phyloP scores from a whole-genome alignment of 1,140 invertebrate genomes.

The Ceratoteleas bidentatus region DNA sequence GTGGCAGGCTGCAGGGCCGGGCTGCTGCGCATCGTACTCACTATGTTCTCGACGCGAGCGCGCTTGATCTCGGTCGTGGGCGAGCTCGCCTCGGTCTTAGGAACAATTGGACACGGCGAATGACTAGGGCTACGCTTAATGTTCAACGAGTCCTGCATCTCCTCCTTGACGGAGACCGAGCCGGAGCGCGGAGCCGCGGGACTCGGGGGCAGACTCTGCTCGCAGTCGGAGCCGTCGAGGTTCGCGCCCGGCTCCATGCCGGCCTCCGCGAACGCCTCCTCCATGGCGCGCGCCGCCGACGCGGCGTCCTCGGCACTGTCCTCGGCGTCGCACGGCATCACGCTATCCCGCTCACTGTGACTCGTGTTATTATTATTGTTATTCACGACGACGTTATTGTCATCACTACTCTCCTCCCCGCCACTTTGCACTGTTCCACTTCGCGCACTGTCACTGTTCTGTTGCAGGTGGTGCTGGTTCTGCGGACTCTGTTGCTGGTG shows the following conservation, averaged over 20 bases:
- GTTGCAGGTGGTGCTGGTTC: slow-evolving; percentile 71
- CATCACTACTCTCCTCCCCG: slow-evolving; percentile 78
- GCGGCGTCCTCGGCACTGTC: slow-evolving; percentile 83
- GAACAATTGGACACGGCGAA: slow-evolving; percentile 77
- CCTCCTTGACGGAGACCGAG: slow-evolving; percentile 82
- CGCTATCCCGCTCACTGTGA: slow-evolving; percentile 77
- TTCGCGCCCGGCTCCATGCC: slow-evolving; percentile 83
- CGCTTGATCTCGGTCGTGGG: slow-evolving; percentile 90
- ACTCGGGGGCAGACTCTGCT: slow-evolving; percentile 84
- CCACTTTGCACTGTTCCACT: slow-evolving; percentile 80
- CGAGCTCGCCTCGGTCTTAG: slow-evolving; percentile 76
- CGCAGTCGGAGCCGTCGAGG: slow-evolving; percentile 85
- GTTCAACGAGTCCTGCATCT: slow-evolving; percentile 84
- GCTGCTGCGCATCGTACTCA: slow-evolving; percentile 94
- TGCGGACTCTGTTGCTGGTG: slow-evolving; percentile 74
- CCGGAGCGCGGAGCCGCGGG: slow-evolving; percentile 84
- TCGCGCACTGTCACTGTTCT: slow-evolving; percentile 79
- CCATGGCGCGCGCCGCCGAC: slow-evolving; percentile 83
- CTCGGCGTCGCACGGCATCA: slow-evolving; percentile 84
- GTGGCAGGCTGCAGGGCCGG: slow-evolving; percentile 86
- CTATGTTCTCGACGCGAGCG: slow-evolving; percentile 96
- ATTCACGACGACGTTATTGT: slow-evolving; percentile 77
- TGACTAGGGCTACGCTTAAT: slow-evolving; percentile 78
- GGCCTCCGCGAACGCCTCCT: slow-evolving; percentile 82
- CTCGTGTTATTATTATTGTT: slow-evolving; percentile 71